These are phyloP conservation scores for Monoplex corrugatus DNA, from an alignment of 2,888 invertebrate genomes.

Conservation along the genomic window DNA sequence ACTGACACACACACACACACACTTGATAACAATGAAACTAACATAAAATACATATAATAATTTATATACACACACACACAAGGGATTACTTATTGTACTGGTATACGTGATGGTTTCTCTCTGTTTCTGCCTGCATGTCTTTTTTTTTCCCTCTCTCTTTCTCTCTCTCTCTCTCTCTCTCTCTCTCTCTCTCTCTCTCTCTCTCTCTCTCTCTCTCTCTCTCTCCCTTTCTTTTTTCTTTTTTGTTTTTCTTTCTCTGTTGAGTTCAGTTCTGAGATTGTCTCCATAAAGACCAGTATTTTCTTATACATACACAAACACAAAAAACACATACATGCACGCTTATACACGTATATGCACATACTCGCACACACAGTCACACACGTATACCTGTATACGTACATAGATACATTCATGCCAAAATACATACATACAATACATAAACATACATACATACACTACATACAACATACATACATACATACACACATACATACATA, in stretches of 20 bases:
- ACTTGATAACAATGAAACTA: too few species aligned
- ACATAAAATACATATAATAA: too few species aligned
- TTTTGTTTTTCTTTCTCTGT: not conserved
- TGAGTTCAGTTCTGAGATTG: too few species aligned
- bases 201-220: constrained; percentile 10
- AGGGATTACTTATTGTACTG: too few species aligned
- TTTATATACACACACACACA: too few species aligned
- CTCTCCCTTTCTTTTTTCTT: not conserved
- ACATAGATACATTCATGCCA: not conserved
- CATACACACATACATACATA: not conserved
- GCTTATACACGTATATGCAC: not conserved
- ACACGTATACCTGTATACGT: not conserved
- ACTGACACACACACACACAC: too few species aligned
- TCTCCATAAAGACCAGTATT: too few species aligned
- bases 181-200: not conserved
- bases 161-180: not conserved
- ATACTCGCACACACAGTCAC: not conserved
- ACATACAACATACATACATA: not conserved
- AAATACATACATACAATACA: too few species aligned
- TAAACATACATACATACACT: too few species aligned
- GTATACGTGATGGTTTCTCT: too few species aligned
- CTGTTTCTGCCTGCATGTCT: not conserved
- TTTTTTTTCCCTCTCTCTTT: not conserved
- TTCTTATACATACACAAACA: too few species aligned
- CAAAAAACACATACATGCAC: not conserved